These are phyloP conservation scores for Acipenser oxyrinchus DNA, from an alignment of 2,797 vertebrate species.

Conservation along the genomic window DNA sequence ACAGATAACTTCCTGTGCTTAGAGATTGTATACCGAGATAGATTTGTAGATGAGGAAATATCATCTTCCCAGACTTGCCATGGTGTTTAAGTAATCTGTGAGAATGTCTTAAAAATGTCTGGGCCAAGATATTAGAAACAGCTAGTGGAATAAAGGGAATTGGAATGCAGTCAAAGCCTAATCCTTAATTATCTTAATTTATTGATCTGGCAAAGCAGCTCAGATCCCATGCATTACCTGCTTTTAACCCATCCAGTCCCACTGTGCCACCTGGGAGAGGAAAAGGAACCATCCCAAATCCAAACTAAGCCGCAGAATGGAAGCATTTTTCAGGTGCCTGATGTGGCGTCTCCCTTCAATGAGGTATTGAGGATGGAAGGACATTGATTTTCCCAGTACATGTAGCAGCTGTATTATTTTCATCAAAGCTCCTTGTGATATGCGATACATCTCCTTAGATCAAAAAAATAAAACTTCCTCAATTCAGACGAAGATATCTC, in stretches of 20 bases:
- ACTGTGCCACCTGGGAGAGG: not conserved
- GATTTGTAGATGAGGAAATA: conserved; percentile 37
- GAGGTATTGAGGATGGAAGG: not conserved
- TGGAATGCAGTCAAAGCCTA: conserved; percentile 6
- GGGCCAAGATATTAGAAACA: conserved; percentile 22
- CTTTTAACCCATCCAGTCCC: not conserved
- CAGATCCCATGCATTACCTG: not conserved
- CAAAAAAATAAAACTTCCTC: conserved; percentile 1
- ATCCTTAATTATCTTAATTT: conserved; percentile 17
- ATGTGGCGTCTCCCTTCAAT: conserved; percentile 3
- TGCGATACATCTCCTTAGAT: not conserved
- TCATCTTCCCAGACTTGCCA: conserved; percentile 35
- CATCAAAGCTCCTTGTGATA: conserved; percentile 1
- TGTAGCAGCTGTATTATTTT: conserved; percentile 8
- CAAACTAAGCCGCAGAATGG: not conserved
- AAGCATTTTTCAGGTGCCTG: not conserved
- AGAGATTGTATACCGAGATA: conserved; percentile 33
- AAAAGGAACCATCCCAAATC: not conserved
- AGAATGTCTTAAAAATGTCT: conserved; percentile 27
- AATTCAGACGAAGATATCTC: not conserved
- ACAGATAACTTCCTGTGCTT: conserved; percentile 37
- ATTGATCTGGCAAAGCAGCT: conserved; percentile 9
- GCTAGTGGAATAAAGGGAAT: not conserved
- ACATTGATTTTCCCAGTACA: not conserved
- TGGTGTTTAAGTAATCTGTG: conserved; percentile 24